Evolutionary conservation across 2,797 vertebrate genomes (phyloP).

Genomic region (Anguilla pacifica): DNA sequence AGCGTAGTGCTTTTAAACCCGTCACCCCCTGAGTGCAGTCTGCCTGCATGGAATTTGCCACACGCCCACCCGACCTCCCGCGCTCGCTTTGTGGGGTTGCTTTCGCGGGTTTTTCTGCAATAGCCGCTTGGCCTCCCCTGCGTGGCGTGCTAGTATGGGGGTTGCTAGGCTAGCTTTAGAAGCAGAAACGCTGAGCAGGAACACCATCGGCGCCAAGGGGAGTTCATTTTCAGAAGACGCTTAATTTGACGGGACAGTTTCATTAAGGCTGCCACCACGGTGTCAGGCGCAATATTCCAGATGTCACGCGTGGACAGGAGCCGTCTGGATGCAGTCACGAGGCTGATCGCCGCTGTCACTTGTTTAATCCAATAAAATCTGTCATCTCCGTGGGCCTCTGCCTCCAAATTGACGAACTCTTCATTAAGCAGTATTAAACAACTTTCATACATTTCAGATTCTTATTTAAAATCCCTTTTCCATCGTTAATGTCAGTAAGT

Average conservation of each 20-base stretch:
- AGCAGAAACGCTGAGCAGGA: neutral
- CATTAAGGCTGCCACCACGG: conserved; percentile 7
- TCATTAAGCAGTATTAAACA: neutral
- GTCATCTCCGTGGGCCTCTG: neutral
- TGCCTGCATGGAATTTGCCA: neutral
- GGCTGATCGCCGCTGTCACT: neutral
- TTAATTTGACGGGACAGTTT: conserved; percentile 22
- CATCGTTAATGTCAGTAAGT: neutral
- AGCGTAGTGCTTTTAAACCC: neutral
- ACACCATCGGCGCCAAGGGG: neutral
- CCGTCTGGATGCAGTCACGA: neutral
- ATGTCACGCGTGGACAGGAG: neutral
- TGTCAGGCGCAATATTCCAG: conserved; percentile 7
- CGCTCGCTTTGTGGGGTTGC: neutral
- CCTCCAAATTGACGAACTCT: neutral
- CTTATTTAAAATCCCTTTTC: neutral
- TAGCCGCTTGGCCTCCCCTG: neutral
- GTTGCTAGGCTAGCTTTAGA: neutral
- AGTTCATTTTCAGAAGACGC: neutral
- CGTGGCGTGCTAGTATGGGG: neutral
- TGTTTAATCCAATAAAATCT: conserved; percentile 1
- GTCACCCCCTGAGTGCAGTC: neutral
- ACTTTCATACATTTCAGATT: neutral
- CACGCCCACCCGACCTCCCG: neutral
- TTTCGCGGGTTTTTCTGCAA: neutral